phyloP scores from a whole-genome alignment of 2,113 vertebrate species.

The Microtus ochrogaster region DNA sequence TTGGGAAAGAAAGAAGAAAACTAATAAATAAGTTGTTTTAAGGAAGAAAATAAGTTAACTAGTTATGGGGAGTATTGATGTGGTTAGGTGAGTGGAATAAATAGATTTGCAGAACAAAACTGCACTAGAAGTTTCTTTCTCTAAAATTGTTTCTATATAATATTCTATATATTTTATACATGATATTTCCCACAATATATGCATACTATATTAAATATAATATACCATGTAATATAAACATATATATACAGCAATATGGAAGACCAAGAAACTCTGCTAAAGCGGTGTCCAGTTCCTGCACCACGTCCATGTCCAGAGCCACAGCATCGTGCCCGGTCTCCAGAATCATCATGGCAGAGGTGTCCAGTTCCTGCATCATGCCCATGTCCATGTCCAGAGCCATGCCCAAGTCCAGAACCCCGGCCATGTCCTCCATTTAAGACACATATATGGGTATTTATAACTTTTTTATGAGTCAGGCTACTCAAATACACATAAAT shows the following conservation, averaged over 20 bases:
- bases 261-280: background rate
- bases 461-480: background rate
- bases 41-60: background rate
- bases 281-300: no score
- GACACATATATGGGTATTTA: background rate
- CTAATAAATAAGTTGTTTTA: background rate
- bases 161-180: background rate
- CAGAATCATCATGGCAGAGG: no score
- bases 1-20: background rate
- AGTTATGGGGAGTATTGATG: background rate
- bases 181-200: background rate
- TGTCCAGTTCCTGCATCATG: no score
- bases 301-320: no score
- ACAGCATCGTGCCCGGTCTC: no score
- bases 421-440: no score
- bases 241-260: background rate
- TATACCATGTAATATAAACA: background rate
- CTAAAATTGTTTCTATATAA: background rate
- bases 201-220: background rate
- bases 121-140: background rate
- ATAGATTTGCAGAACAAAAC: background rate
- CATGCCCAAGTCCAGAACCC: no score
- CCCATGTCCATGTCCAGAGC: no score
- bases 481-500: background rate
- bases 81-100: background rate